A percentile compares a stretch with the other conserved stretches of the same genome.
phyloP scores from a whole-genome alignment of 2,888 invertebrate species.

The Embidobia sp. region DNA sequence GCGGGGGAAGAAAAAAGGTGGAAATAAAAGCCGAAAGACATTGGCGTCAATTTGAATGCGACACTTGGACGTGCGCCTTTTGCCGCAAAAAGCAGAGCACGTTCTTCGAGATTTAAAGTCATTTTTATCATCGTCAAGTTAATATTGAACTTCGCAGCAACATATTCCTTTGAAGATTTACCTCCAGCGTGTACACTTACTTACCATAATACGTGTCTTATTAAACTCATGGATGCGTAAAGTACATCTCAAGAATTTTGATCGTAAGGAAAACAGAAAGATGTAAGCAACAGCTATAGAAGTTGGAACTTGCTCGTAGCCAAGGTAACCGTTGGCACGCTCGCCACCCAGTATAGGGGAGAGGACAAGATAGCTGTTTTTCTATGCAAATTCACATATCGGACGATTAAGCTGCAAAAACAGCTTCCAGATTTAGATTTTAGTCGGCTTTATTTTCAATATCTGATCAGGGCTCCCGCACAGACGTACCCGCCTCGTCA shows the following conservation, averaged over 20 bases:
- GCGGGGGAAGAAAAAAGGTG: slow-evolving; percentile 9
- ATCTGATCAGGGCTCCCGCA: no score
- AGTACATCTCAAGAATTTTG: slow-evolving; percentile 66
- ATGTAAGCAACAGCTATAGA: slow-evolving; percentile 63
- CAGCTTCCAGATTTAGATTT: slow-evolving; percentile 43
- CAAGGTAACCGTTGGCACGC: slow-evolving; percentile 54
- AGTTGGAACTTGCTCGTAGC: slow-evolving; percentile 58
- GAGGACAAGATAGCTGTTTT: slow-evolving; percentile 53
- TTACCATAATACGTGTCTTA: slow-evolving; percentile 66
- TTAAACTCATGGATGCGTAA: slow-evolving; percentile 66
- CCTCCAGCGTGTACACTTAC: slow-evolving; percentile 63
- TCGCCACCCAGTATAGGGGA: slow-evolving; percentile 33
- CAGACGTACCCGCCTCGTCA: no score
- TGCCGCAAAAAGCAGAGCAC: slow-evolving; percentile 32
- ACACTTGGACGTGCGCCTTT: slow-evolving; percentile 17
- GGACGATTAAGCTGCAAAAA: slow-evolving; percentile 55
- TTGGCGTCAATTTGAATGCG: slow-evolving; percentile 24
- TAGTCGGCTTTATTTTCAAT: slow-evolving; percentile 38
- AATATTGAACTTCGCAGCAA: slow-evolving; percentile 57
- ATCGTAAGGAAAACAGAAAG: slow-evolving; percentile 65
- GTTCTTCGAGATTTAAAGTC: slow-evolving; percentile 61
- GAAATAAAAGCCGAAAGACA: slow-evolving; percentile 19
- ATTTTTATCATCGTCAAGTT: slow-evolving; percentile 63
- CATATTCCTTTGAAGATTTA: slow-evolving; percentile 63
- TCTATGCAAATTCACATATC: slow-evolving; percentile 61